Conservation (phyloP, 2,888 invertebrate genomes). For the Rhorus exstirpatorius region DNA sequence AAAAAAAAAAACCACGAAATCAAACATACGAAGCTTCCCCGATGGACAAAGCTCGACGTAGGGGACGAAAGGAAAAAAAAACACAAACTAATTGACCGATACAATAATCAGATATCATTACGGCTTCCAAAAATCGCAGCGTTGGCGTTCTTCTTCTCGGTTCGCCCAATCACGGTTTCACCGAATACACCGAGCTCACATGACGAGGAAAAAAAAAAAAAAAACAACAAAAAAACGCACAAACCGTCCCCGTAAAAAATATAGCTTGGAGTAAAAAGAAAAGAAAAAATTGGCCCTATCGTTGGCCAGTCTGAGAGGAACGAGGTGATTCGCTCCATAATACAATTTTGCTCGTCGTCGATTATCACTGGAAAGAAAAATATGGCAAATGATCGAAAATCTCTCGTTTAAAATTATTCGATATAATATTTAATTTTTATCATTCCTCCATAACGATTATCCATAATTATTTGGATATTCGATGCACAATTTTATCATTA, state of each 20-base stretch:
- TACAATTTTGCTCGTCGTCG: neutral
- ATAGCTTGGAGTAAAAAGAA: neutral
- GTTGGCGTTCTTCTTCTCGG: conserved; percentile 86
- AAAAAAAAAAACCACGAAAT: neutral
- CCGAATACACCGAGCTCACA: conserved; percentile 86
- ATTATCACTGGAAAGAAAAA: neutral
- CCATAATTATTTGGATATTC: too few species aligned
- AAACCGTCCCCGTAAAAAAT: conserved; percentile 71
- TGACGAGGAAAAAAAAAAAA: too few species aligned
- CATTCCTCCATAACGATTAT: too few species aligned
- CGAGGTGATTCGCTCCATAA: neutral
- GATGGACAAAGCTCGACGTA: too few species aligned
- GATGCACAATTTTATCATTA: too few species aligned
- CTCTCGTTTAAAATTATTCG: too few species aligned
- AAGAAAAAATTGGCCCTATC: conserved; percentile 42
- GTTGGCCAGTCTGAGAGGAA: conserved; percentile 6
- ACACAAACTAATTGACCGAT: neutral
- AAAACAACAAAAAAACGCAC: conserved; percentile 31
- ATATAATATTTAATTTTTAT: too few species aligned
- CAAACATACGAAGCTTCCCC: too few species aligned
- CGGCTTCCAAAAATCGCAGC: conserved; percentile 86
- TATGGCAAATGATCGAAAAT: too few species aligned
- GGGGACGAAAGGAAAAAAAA: conserved; percentile 1
- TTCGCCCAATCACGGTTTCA: conserved; percentile 86
- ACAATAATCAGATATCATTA: conserved; percentile 83